Base-by-base conservation (phyloP, 2,888 invertebrate species). In the Acleris sparsana region DNA sequence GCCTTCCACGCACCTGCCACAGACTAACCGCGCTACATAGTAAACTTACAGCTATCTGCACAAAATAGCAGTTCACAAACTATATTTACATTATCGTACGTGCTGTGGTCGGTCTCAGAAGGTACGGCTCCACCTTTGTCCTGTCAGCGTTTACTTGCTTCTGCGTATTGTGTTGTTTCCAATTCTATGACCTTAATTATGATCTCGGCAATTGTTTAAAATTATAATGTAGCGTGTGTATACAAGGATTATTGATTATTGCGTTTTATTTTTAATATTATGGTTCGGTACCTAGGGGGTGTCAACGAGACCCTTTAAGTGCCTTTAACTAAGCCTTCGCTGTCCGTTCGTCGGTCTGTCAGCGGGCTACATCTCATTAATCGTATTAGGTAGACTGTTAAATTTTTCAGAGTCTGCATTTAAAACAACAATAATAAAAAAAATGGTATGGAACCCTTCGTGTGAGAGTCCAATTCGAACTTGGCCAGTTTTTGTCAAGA, bases 41-140 rank as follows among this genome's bases (percentile, higher is more conserved):
- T n/a, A n/a, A 48, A 33, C 7, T 16, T 25, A 20, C 56, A 52
- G 52, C n/a, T 39, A 57, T 66, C 66, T 62, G 53, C 66, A 62
- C 57, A 53, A 46, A 66, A 62, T 49, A 52, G 46, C 58, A 55
- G 43, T 55, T 57, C 66, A 57, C 66, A 62, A 62, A 57, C 66
- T 57, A 62, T 66, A 66, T 66, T 66, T 66, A 62, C 62, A 66
- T 53, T 66, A 48, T 20, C 46, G 48, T 66, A 61, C 62, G 61
- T 66, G 66, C 57, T 62, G 66, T 39, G 66, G 66, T 66, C 20
- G 11, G 52, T 33, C 51, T 61, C 46, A 62, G 61, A 62, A 53
- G 53, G 56, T 57, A 22, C 18, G 6, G 25, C 13, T 46, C 53
- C 61, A 57, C 66, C 66, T 66, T 66, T 66, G 39, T 57, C 51